Evolutionary conservation across 2,113 vertebrate species (phyloP).

Genomic region (Microtus montanus): DNA sequence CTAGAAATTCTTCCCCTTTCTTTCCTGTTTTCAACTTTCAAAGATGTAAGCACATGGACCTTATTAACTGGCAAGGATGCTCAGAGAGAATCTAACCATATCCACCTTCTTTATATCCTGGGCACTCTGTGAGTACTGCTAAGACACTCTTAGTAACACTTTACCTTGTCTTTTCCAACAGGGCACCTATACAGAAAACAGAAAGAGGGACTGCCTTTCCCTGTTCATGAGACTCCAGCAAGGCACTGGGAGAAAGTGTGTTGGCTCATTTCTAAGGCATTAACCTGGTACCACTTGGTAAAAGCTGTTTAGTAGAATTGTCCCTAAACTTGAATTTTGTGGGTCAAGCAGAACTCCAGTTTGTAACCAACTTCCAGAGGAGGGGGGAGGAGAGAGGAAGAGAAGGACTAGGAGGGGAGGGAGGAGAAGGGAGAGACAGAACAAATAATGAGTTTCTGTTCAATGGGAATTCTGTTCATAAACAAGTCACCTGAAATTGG

Average conservation of each 20-base stretch:
- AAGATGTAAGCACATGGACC: neutral
- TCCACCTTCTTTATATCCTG: neutral
- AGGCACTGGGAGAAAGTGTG: neutral
- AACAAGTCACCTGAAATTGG: conserved; percentile 16
- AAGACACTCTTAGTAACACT: conserved; percentile 18
- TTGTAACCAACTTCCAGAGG: conserved; percentile 25
- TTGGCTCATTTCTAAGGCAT: conserved; percentile 40
- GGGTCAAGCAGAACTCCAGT: conserved; percentile 16
- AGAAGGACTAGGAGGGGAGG: neutral
- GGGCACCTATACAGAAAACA: conserved; percentile 7
- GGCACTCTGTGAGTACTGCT: neutral
- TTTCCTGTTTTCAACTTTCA: conserved; percentile 15
- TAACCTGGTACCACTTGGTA: conserved; percentile 42
- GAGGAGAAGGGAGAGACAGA: neutral
- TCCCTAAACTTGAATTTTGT: conserved; percentile 48
- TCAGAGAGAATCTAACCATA: neutral
- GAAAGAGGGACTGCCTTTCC: neutral
- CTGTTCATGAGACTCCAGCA: neutral
- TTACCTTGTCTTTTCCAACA: neutral
- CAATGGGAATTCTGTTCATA: neutral
- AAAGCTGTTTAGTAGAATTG: conserved; percentile 53
- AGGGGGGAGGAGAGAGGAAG: neutral
- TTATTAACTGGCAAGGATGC: neutral
- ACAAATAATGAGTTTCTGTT: conserved; percentile 36
- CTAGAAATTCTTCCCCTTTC: neutral